phyloP scores from a whole-genome alignment of 2,888 invertebrate genomes.

The Ennomos quercinarius region DNA sequence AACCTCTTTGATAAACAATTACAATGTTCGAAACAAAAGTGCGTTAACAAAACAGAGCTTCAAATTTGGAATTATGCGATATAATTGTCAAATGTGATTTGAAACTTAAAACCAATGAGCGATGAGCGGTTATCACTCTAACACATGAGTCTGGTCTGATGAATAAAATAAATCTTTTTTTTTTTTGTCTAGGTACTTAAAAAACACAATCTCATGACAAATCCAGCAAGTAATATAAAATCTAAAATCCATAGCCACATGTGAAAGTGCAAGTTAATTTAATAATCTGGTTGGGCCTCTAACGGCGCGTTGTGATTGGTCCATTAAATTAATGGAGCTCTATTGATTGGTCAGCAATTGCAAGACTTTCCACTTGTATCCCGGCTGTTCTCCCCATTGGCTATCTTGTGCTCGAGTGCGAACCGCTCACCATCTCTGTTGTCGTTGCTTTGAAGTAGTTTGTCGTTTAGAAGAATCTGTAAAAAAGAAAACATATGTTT shows the following conservation, averaged over 20 bases:
- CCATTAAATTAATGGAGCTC: constrained; percentile 41
- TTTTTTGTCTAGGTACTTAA: constrained; percentile 1
- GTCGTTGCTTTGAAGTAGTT: constrained; percentile 89
- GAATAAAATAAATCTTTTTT: constrained; percentile 7
- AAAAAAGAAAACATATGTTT: constrained; percentile 29
- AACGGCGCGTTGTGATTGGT: constrained; percentile 47
- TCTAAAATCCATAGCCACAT: constrained; percentile 12
- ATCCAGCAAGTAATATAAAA: constrained; percentile 21
- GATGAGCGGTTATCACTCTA: constrained; percentile 4
- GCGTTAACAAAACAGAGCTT: constrained; percentile 24
- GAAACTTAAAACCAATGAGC: no score
- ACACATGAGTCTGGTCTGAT: constrained; percentile 11
- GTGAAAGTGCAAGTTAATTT: not conserved
- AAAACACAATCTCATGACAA: constrained; percentile 16
- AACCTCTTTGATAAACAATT: no score
- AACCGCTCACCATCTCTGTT: constrained; percentile 90
- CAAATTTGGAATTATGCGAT: constrained; percentile 38
- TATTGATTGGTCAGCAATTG: constrained; percentile 84
- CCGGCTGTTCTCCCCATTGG: constrained; percentile 76
- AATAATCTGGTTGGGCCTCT: not conserved
- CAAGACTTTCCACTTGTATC: constrained; percentile 81
- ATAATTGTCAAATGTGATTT: constrained; percentile 5
- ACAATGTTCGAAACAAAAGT: constrained; percentile 26
- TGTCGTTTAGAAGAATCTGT: constrained; percentile 92
- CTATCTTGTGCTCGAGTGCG: constrained; percentile 86